Base-by-base conservation (phyloP, 2,888 invertebrate species). In the Rambutsinella grinnellia region DNA sequence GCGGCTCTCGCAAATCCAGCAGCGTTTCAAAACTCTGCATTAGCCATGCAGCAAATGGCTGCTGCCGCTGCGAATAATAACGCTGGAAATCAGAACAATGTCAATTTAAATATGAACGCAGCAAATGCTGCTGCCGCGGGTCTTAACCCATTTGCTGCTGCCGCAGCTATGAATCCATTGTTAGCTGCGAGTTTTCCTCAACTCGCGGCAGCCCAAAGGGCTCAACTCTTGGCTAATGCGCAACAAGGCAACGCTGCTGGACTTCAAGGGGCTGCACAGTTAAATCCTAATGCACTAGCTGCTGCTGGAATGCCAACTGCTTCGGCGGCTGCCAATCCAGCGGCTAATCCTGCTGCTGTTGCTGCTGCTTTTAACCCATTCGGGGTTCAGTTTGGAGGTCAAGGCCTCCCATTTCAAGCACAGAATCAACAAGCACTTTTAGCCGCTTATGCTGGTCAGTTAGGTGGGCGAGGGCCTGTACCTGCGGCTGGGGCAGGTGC, bases 261-360 rank as follows among this genome's bases (percentile, higher is more conserved):
- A 17, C 67, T 68, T 61, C 65, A 61, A 53, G 61, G 60, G 47
- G 62, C 60, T 57, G 76, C 78, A 61, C 80, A 81, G 56, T 77
- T 81, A 60, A 81, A 81, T 67, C 86, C 88, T 54, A 85, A 89
- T 49, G 86, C 86, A 49, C 87, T 87, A 57, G 87, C 87, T 1
- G 87, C 87, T 69, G 84, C 85, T 58, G 81, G 81, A 27, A 71
- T 82, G 71, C 78, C 58, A 66, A 54, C 61, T 21, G 65, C 61
- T 27, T 69, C 54, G 17, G 57, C 28, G 8, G 76, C 62, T 61
- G 77, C 78, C 26, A 79, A 81, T 68, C 83, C 74, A 70, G 78
- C 75, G 56, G 80, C 85, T 26, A 78, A 84, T 75, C 76, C 83
- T 80, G 77, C 70, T 78, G n/a, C 70, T 60, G 79, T 85, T 26